Base-by-base conservation (phyloP, 2,888 invertebrate species). In the Hermaeophaga mercurialis region DNA sequence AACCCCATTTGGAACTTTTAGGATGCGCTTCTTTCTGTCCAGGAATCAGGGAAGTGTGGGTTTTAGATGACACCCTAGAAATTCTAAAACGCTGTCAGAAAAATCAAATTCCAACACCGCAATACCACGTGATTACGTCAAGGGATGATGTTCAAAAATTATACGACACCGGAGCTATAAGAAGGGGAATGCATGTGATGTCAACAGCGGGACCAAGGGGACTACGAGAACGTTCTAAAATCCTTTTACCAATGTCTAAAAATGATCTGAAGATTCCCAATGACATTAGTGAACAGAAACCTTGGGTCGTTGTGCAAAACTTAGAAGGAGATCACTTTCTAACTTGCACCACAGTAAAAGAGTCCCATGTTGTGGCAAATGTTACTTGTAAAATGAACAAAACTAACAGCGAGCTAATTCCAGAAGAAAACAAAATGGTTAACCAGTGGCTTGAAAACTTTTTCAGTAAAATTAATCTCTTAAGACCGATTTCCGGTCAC, bases 1-100 rank as follows among this genome's bases (percentile, higher is more conserved):
- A 91, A 71, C 88, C 90, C 0, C 89, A 91, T 71, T 76, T 92
- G 59, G 92, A 92, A 77, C 79, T 86, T 22, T 74, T 90, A 55
- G 90, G 90, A n/a, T 91, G 91, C 72, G 85, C 86, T 67, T 90
- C 90, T 70, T 91, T 91, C 73, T 85, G 90, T 66, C 91, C 91
- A 0, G 85, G 87, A 45, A 83, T 89, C 15, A 85, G 86, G 56
- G 91, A 91, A 70, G 87, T 89, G 1, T 84, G 87, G 65, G 80
- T 86, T n/a, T 75, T 92, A 58, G 91, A 92, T 69, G 91, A 91
- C 72, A 88, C 89, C 0, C 75, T 88, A 62, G 88, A 90, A 74
- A 79, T 92, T 58, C 81, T 91, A 67, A 83, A 86, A 55, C 82
- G 87, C 18, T 90, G 91, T 70, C 84, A 86, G 24, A 80, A 82